Conservation (phyloP, 1,140 invertebrate species). For the Oreohelix idahoensis region DNA sequence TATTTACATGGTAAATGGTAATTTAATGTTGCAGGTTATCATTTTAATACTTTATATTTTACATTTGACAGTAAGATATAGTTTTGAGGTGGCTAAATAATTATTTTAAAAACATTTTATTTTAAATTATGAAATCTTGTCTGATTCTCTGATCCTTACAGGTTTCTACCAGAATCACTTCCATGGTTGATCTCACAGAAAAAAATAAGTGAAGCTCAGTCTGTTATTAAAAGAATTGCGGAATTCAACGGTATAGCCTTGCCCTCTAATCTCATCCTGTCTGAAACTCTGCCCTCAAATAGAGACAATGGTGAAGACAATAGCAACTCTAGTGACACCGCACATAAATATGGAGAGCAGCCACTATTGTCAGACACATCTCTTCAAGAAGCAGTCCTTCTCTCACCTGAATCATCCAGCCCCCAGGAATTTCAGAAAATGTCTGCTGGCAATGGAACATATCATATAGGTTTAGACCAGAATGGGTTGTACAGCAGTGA, state of each 20-base stretch:
- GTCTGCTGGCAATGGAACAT: not conserved
- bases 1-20: no score
- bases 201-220: slow-evolving; percentile 50
- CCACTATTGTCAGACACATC: slow-evolving; percentile 2
- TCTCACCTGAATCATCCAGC: slow-evolving; percentile 9
- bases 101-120: no score
- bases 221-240: slow-evolving; percentile 54
- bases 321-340: not conserved
- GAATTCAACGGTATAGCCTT: slow-evolving; percentile 53
- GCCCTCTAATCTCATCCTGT: slow-evolving; percentile 36
- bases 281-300: not conserved
- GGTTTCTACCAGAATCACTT: slow-evolving; percentile 68
- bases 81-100: no score
- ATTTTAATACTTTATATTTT: no score
- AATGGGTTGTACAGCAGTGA: not conserved
- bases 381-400: not conserved
- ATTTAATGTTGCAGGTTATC: no score
- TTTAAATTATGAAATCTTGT: no score
- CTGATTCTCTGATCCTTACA: slow-evolving; percentile 44
- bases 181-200: slow-evolving; percentile 64
- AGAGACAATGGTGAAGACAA: not conserved
- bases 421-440: not conserved
- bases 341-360: not conserved
- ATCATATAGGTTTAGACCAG: not conserved
- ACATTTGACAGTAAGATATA: no score